Percentiles rank a stretch among this genome's conserved stretches.
Evolutionary conservation across 2,113 vertebrate species (phyloP).

Genomic region (Hemichromis elongatus): DNA sequence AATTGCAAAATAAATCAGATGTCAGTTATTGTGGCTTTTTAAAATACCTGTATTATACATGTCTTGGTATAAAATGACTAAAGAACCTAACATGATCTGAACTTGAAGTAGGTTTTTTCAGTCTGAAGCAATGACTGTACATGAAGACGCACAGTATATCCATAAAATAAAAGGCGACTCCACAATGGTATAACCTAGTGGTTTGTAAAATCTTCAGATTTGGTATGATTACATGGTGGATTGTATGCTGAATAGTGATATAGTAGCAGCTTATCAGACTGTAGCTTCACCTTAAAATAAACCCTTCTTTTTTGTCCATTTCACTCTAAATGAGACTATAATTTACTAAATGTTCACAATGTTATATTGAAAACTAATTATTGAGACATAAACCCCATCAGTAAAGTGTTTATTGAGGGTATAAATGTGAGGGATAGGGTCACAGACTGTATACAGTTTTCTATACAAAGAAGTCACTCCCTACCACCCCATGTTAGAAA

Average conservation of each 20-base stretch:
- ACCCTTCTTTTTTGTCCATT: neutral
- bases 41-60: neutral
- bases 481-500: neutral
- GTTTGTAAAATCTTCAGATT: neutral
- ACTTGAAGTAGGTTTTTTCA: neutral
- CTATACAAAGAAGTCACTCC: neutral
- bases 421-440: neutral
- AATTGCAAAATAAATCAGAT: neutral
- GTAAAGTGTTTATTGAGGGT: neutral
- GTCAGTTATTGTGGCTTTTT: neutral
- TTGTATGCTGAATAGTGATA: neutral
- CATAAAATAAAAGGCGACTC: rapidly evolving
- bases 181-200: neutral
- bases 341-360: neutral
- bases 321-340: neutral
- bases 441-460: neutral
- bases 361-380: neutral
- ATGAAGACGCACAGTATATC: neutral
- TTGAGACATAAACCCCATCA: rapidly evolving
- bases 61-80: rapidly evolving
- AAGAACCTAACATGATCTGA: neutral
- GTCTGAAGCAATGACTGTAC: neutral
- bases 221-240: neutral
- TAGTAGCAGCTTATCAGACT: neutral
- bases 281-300: neutral